These are phyloP conservation scores for Palythoa heliodiscus DNA, from an alignment of 92 coral and sea anemone genomes.

Conservation along the genomic window DNA sequence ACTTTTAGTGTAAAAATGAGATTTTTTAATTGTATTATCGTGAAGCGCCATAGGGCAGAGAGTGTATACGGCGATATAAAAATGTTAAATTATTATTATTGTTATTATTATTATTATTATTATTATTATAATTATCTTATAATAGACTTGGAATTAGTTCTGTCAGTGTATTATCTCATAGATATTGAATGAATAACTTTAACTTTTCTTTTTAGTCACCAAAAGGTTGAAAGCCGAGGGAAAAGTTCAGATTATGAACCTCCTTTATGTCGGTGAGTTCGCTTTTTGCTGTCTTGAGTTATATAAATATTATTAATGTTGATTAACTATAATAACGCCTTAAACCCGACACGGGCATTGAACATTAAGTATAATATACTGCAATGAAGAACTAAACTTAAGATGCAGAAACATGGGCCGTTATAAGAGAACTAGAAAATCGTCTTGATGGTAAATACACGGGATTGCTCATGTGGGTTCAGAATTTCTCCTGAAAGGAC, in stretches of 20 bases:
- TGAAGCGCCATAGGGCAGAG: too few relatives aligned
- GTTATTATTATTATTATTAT: too few relatives aligned
- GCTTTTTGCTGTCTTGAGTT: background rate
- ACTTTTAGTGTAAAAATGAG: too few relatives aligned
- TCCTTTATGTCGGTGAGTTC: constrained; percentile 83
- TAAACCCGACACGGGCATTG: too few relatives aligned
- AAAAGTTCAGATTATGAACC: constrained; percentile 78
- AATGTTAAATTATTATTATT: too few relatives aligned
- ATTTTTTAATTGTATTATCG: too few relatives aligned
- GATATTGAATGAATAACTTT: background rate
- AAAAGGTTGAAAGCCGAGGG: constrained; percentile 66
- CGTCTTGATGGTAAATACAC: background rate
- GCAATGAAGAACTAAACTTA: too few relatives aligned
- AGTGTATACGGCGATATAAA: too few relatives aligned
- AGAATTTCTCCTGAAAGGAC: background rate
- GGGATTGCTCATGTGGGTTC: background rate
- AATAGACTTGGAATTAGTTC: too few relatives aligned
- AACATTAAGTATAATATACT: too few relatives aligned
- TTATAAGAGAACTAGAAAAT: background rate
- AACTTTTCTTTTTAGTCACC: constrained; percentile 53
- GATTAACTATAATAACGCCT: background rate
- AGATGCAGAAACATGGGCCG: background rate
- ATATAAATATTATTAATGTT: background rate
- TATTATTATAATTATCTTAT: too few relatives aligned
- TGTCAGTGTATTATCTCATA: background rate